Base-by-base conservation (phyloP, 2,113 vertebrate genomes). In the Pseudolaguvia tuberculata region DNA sequence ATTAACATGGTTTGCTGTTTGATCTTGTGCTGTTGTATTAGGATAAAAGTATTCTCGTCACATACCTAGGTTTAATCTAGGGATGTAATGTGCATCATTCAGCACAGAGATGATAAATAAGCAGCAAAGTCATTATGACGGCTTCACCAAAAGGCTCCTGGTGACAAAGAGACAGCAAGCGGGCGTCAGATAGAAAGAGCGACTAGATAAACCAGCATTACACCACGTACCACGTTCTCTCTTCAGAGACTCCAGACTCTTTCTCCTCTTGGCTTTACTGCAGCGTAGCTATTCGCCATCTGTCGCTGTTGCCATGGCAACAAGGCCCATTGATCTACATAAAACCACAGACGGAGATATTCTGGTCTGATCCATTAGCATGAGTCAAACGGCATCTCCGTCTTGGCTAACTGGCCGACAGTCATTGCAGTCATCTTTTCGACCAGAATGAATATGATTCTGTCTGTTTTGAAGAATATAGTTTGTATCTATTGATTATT, bases 221-320 rank as follows among this genome's bases (percentile, higher is more conserved):
- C 70, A 79, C 73, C 72, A 73, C 72, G 79, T 75, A 81, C 81
- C 70, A 80, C 57, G 73, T 45, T 68, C 76, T 62, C 78, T 85
- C 82, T 77, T 76, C 69, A 72, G 80, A 77, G 81, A 82, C 65
- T 74, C 75, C 77, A 78, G 72, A 65, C 81, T 72, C 71, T 75
- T 69, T 80, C 82, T 81, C 78, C 74, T 75, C 74, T 71, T 78
- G 75, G 61, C 78, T 67, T 71, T 78, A 47, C 76, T 77, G 80
- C 80, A 82, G 76, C 81, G 78, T 72, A 82, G 78, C 77, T 78
- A 63, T 57, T 50, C 80, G 78, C 83, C 82, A 82, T 84, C 83
- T 82, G 80, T 81, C 72, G 51, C 59, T 76, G 85, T 86, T 86
- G 81, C 82, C 81, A 85, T 86, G 82, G 79, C 81, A 82, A 86